Evolutionary conservation across 2,113 vertebrate genomes (phyloP).

Genomic region (Neofelis nebulosa): DNA sequence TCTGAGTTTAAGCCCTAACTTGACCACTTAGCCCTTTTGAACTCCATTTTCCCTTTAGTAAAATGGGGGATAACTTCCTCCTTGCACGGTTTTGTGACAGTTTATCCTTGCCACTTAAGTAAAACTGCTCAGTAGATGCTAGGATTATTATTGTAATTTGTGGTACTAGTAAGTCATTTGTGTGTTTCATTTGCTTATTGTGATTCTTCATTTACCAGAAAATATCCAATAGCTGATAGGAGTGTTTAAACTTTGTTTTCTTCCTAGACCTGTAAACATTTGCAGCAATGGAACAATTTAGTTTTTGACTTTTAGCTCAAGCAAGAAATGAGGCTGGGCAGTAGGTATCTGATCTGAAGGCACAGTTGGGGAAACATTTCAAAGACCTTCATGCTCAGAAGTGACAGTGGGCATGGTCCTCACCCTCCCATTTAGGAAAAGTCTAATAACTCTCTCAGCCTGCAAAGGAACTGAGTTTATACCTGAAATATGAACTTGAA

Average conservation of each 20-base stretch:
- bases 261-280: slow-evolving; percentile 19
- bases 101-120: background rate
- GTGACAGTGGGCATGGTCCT: background rate
- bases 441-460: background rate
- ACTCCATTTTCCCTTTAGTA: background rate
- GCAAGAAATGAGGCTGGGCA: slow-evolving; percentile 70
- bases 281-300: slow-evolving; percentile 70
- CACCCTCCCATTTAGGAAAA: background rate
- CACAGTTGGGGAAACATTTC: background rate
- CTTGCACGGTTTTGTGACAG: background rate
- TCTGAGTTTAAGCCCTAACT: background rate
- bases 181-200: slow-evolving; percentile 18
- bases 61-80: background rate
- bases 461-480: background rate
- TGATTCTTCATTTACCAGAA: slow-evolving; percentile 40
- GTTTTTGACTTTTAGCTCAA: slow-evolving; percentile 76
- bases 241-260: slow-evolving; percentile 32
- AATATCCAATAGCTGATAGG: slow-evolving; percentile 15
- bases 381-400: background rate
- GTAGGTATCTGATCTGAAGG: slow-evolving; percentile 63
- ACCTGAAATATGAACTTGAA: background rate
- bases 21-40: background rate
- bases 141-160: background rate
- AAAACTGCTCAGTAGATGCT: background rate
- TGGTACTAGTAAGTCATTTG: background rate